A percentile compares a stretch with the other conserved stretches of the same genome.
Conservation (phyloP, 2,113 vertebrate genomes). For the Pimephales promelas region DNA sequence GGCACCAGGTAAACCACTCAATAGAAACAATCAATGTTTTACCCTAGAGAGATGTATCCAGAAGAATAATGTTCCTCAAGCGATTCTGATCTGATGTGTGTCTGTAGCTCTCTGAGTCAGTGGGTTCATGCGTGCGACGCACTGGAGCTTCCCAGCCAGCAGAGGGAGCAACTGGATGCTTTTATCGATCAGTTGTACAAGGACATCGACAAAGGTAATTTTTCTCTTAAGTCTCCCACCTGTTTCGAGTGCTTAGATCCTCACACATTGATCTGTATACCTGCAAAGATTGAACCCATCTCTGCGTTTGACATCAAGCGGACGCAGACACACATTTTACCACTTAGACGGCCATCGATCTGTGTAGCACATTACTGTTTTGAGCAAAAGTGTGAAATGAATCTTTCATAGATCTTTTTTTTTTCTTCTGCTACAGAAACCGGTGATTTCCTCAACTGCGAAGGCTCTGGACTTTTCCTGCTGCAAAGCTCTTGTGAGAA, state of each 20-base stretch:
- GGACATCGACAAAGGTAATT: conserved; percentile 94
- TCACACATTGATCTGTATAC: conserved; percentile 17
- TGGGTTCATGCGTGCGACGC: conserved; percentile 96
- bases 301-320: background rate
- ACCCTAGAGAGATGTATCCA: background rate
- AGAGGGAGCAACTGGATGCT: conserved; percentile 90
- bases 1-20: conserved; percentile 86
- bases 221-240: background rate
- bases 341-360: conserved; percentile 10
- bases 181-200: conserved; percentile 98
- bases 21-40: background rate
- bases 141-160: conserved; percentile 82
- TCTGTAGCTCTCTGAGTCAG: conserved; percentile 88
- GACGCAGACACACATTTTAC: conserved; percentile 20
- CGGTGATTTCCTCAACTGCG: conserved; percentile 97
- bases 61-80: background rate
- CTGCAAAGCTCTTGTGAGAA: conserved; percentile 98
- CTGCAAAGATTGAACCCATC: background rate
- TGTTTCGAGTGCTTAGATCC: conserved; percentile 2
- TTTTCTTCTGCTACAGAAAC: conserved; percentile 79
- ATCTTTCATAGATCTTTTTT: conserved; percentile 18
- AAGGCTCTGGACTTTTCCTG: conserved; percentile 95
- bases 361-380: conserved; percentile 5
- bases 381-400: conserved; percentile 39
- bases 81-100: background rate